Evolutionary conservation across 2,888 invertebrate genomes (phyloP), one percentile per base, ranked within the genome.

Genomic region (Hipparchia semele): DNA sequence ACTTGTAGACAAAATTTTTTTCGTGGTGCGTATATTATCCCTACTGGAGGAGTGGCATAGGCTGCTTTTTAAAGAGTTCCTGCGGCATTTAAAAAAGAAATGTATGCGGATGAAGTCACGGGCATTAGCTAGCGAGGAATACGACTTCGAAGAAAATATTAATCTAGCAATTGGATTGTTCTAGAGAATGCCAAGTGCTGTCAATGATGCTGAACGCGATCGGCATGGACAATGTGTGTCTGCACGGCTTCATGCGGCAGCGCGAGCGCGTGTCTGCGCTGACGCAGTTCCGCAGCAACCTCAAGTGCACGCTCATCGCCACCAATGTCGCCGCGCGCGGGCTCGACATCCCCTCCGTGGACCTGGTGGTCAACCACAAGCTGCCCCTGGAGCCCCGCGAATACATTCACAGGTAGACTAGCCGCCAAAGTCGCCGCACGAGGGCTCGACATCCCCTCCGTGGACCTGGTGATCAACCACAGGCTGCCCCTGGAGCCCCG

Each of bases 291-390:
- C 97, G 99, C 82, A 98, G 99, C 0, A 97, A 98, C 85, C 96
- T 96, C 71, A 95, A 97, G 7, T 96, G 96, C 81, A 98, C 99
- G 39, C 94, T 99, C 33, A 97, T 99, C 71, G 99, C 99, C 0
- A 99, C 99, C 0, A 99, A 99, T 91, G 98, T 99, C 0, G 99
- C 99, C 0, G 98, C 98, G 70, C 95, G 99, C 89, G 99, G 99
- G 8, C 93, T 99, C 58, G 99, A 99, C 86, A 99, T 99, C 86
- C 99, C 99, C 0, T 95, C 96, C n/a, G 99, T 99, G 0, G 97
- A 99, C 84, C 90, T 99, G 75, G 98, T 99, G 0, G 95, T 99
- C 12, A 99, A 99, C 90, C 99, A 99, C 87, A 97, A 97, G 77
- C 95, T 99, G 78, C 99, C 99, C 0, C 95, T 96, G 80, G 96